A percentile compares a stretch with the other conserved stretches of the same genome.
phyloP scores from a whole-genome alignment of 2,797 vertebrate species.

The Antrozous pallidus region DNA sequence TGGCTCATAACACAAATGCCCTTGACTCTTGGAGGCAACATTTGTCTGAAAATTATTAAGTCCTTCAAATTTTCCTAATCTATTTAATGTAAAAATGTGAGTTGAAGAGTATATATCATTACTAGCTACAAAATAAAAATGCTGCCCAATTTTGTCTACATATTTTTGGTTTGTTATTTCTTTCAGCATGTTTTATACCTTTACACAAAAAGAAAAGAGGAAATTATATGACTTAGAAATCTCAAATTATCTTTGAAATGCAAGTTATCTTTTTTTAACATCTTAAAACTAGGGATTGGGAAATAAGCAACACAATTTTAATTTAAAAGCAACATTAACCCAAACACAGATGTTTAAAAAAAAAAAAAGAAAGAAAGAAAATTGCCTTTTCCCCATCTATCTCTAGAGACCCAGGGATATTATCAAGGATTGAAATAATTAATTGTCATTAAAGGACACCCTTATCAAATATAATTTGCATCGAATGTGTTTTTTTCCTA shows the following conservation, averaged over 20 bases:
- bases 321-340: constrained; percentile 20
- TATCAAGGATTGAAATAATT: constrained; percentile 66
- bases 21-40: constrained; percentile 70
- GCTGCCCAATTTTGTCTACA: constrained; percentile 27
- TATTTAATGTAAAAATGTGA: constrained; percentile 66
- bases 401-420: constrained; percentile 37
- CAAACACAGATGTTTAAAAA: constrained; percentile 48
- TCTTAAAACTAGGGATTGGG: not conserved
- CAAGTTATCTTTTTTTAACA: not conserved
- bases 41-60: constrained; percentile 78
- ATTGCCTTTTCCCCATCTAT: not conserved
- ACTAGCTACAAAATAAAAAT: constrained; percentile 59
- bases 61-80: constrained; percentile 75
- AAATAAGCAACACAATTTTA: constrained; percentile 31
- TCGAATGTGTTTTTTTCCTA: constrained; percentile 8
- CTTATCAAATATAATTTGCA: constrained; percentile 59
- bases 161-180: not conserved
- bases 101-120: constrained; percentile 34
- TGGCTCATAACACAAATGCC: constrained; percentile 66
- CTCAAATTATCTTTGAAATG: constrained; percentile 7
- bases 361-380: constrained; percentile 27
- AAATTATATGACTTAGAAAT: constrained; percentile 14
- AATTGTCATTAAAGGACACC: constrained; percentile 55
- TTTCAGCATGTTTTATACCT: not conserved
- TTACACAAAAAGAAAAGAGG: not conserved